phyloP scores from a whole-genome alignment of 2,797 vertebrate genomes.

The Bradypodion pumilum region DNA sequence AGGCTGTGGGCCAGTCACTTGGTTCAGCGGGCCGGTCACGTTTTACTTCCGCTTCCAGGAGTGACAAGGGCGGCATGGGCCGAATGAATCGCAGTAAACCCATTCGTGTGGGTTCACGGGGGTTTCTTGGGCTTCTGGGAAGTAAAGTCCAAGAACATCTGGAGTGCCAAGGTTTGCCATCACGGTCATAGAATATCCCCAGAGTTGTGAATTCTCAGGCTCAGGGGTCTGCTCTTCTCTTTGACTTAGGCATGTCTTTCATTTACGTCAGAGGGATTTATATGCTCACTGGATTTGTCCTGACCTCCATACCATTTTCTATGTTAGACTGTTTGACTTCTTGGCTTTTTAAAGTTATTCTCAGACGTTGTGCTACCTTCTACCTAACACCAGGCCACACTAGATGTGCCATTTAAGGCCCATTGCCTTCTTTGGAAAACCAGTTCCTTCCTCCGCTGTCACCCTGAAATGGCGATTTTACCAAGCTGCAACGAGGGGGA shows the following conservation, averaged over 20 bases:
- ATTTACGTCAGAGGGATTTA: slow-evolving; percentile 43
- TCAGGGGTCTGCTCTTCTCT: not conserved
- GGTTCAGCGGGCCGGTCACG: too few species aligned
- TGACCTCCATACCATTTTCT: slow-evolving; percentile 62
- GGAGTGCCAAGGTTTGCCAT: too few species aligned
- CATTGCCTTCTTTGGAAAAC: not conserved
- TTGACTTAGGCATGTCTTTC: slow-evolving; percentile 38
- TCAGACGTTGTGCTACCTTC: slow-evolving; percentile 35
- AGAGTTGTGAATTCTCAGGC: slow-evolving; percentile 13
- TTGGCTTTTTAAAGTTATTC: slow-evolving; percentile 10
- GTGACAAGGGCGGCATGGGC: too few species aligned
- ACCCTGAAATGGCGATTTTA: not conserved
- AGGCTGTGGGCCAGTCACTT: too few species aligned
- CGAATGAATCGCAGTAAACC: too few species aligned
- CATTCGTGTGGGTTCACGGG: too few species aligned
- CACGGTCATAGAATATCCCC: slow-evolving; percentile 34
- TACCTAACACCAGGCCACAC: slow-evolving; percentile 16
- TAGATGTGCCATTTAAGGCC: slow-evolving; percentile 50
- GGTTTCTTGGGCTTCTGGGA: too few species aligned
- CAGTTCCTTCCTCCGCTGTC: not conserved
- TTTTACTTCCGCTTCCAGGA: too few species aligned
- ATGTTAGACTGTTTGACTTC: slow-evolving; percentile 57
- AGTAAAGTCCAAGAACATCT: too few species aligned
- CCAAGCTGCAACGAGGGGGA: too few species aligned
- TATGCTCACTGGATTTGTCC: slow-evolving; percentile 54